Conservation (phyloP, 2,888 invertebrate genomes). For the Pheosia gnoma region DNA sequence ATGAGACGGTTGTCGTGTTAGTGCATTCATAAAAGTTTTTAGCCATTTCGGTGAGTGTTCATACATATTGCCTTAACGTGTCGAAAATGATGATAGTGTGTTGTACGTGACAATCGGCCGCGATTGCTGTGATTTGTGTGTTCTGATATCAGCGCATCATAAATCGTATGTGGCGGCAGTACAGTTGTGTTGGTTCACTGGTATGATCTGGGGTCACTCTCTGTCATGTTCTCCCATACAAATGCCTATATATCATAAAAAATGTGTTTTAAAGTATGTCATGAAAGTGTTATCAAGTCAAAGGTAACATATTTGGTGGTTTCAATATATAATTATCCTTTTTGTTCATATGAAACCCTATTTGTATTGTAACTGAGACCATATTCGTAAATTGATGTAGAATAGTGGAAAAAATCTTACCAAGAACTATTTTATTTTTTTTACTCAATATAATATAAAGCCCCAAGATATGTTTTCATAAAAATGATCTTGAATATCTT, state of each 20-base stretch:
- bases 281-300: background rate
- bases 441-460: too few species aligned
- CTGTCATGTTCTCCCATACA: constrained; percentile 25
- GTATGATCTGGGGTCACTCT: constrained; percentile 14
- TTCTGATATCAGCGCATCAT: constrained; percentile 22
- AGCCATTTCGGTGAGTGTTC: constrained; percentile 78
- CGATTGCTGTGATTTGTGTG: constrained; percentile 37
- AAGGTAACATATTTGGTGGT: background rate
- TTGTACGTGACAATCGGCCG: constrained; percentile 46
- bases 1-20: constrained; percentile 63
- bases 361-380: too few species aligned
- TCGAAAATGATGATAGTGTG: constrained; percentile 51
- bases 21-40: constrained; percentile 69
- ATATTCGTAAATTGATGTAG: too few species aligned
- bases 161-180: constrained; percentile 20
- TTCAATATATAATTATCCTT: too few species aligned
- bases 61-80: constrained; percentile 66
- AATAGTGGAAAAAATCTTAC: too few species aligned
- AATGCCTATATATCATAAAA: constrained; percentile 3
- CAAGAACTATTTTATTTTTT: too few species aligned
- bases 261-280: constrained; percentile 23
- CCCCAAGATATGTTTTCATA: too few species aligned
- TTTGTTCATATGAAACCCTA: too few species aligned
- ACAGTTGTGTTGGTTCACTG: constrained; percentile 16
- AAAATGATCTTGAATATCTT: too few species aligned